phyloP scores from a whole-genome alignment of 2,888 invertebrate genomes.

The Megalurothrips usitatus region DNA sequence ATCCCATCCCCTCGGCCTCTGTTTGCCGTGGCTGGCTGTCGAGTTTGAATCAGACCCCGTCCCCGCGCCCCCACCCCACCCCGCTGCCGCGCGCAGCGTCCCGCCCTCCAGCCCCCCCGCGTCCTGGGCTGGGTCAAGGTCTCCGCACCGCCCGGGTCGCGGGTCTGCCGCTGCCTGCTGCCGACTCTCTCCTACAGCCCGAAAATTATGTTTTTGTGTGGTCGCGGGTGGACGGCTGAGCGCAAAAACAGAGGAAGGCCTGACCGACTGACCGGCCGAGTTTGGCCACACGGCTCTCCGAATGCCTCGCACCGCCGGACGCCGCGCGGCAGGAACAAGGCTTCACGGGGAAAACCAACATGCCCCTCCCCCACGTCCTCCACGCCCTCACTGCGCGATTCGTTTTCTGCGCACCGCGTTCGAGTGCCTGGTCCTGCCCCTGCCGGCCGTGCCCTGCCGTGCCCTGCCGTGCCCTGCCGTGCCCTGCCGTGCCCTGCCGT shows the following conservation, averaged over 20 bases:
- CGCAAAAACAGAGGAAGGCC: too few relatives aligned
- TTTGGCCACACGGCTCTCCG: too few relatives aligned
- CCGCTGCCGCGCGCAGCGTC: background rate
- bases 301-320: too few relatives aligned
- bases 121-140: background rate
- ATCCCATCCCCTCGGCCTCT: too few relatives aligned
- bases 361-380: background rate
- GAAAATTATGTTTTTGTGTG: too few relatives aligned
- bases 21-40: too few relatives aligned
- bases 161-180: background rate
- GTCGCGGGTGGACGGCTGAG: too few relatives aligned
- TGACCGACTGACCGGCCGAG: too few relatives aligned
- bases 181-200: background rate
- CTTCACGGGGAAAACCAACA: too few relatives aligned
- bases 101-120: background rate
- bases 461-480: background rate
- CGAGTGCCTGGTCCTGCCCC: background rate
- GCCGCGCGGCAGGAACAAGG: too few relatives aligned
- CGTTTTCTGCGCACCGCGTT: background rate
- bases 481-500: background rate
- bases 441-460: background rate
- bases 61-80: too few relatives aligned
- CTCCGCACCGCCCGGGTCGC: background rate
- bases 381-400: background rate
- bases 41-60: too few relatives aligned